Percentiles rank a stretch among this genome's conserved stretches.
These are phyloP conservation scores for Isotomurus palustris DNA, from an alignment of 2,888 invertebrate species.

Conservation along the genomic window DNA sequence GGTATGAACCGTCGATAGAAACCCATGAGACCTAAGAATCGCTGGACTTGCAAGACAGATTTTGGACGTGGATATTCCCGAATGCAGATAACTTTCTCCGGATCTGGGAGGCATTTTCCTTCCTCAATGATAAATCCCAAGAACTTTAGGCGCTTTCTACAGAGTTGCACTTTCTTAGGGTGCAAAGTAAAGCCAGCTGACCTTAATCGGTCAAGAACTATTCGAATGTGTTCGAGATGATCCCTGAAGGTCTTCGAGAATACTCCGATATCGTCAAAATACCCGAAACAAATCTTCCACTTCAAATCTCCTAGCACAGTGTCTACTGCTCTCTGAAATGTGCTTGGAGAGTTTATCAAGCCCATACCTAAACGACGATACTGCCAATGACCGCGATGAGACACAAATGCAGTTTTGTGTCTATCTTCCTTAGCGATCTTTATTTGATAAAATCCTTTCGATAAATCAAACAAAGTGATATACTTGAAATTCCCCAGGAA, in stretches of 20 bases:
- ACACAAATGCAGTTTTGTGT: conserved; percentile 4
- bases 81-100: conserved; percentile 44
- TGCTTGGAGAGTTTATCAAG: conserved; percentile 47
- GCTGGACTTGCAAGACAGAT: conserved; percentile 13
- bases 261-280: conserved; percentile 47
- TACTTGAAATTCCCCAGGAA: neutral
- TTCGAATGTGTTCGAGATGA: conserved; percentile 31
- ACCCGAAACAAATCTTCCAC: conserved; percentile 45
- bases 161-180: conserved; percentile 38
- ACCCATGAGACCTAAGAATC: conserved; percentile 26
- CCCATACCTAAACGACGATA: conserved; percentile 48
- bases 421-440: neutral
- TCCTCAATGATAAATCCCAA: conserved; percentile 49
- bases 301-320: conserved; percentile 45
- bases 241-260: conserved; percentile 21
- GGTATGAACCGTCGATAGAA: conserved; percentile 32
- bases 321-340: conserved; percentile 49
- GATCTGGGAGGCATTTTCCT: conserved; percentile 48
- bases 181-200: conserved; percentile 42
- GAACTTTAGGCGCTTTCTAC: conserved; percentile 44
- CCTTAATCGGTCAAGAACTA: conserved; percentile 12
- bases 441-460: conserved; percentile 6
- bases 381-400: conserved; percentile 42
- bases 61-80: conserved; percentile 22
- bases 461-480: neutral